A percentile compares a stretch with the other conserved stretches of the same genome.
Conservation (phyloP, 2,797 vertebrate genomes). For the Gallirallus australis region DNA sequence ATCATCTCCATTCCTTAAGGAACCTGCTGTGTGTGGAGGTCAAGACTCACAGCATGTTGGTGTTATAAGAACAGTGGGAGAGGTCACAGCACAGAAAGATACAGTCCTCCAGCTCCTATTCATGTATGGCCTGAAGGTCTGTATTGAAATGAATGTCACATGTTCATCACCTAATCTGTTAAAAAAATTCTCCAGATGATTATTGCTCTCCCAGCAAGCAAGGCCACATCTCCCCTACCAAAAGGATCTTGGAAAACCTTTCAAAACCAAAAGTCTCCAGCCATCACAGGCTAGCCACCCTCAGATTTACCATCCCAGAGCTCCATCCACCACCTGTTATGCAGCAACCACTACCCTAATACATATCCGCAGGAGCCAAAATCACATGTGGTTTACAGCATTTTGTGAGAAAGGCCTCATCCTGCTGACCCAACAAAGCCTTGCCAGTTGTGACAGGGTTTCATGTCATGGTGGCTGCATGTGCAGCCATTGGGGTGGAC, state of each 20-base stretch:
- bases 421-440: rapidly evolving
- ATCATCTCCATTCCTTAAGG: too few relatives aligned
- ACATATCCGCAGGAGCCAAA: not conserved
- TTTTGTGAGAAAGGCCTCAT: too few relatives aligned
- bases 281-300: not conserved
- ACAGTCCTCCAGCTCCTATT: not conserved
- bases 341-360: too few relatives aligned
- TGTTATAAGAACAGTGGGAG: not conserved
- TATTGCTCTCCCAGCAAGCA: not conserved
- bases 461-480: rapidly evolving
- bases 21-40: rapidly evolving
- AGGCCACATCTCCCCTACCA: not conserved
- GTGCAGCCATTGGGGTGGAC: rapidly evolving
- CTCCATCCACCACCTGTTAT: not conserved
- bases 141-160: not conserved
- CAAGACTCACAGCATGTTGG: rapidly evolving
- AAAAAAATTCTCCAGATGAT: rapidly evolving
- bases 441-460: rapidly evolving
- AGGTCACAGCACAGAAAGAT: not conserved
- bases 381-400: not conserved
- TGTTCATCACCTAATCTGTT: not conserved
- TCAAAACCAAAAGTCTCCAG: not conserved
- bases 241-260: not conserved
- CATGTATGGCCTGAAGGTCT: not conserved
- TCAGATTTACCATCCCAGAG: not conserved